Evolutionary conservation across 2,888 invertebrate genomes (phyloP).

Genomic region (Diplolepis rosae): DNA sequence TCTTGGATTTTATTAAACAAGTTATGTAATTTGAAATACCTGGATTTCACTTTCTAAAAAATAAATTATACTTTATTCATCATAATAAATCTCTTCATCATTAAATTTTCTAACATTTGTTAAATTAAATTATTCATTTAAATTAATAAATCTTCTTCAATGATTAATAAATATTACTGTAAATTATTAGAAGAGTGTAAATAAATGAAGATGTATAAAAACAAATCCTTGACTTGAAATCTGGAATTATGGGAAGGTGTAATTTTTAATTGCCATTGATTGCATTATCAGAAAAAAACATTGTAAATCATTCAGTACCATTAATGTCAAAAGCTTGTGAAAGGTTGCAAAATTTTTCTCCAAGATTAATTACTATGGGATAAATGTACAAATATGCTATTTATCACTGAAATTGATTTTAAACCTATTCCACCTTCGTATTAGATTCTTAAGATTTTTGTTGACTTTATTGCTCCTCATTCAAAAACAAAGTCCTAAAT

Average conservation of each 20-base stretch:
- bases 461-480: background rate
- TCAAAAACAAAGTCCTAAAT: background rate
- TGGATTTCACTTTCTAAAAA: conserved; percentile 14
- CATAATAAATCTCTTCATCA: too few species aligned
- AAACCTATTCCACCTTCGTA: background rate
- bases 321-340: background rate
- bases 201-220: too few species aligned
- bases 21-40: background rate
- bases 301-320: background rate
- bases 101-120: too few species aligned
- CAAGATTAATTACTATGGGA: background rate
- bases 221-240: too few species aligned
- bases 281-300: background rate
- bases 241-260: too few species aligned
- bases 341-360: background rate
- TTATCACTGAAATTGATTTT: background rate
- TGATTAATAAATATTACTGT: too few species aligned
- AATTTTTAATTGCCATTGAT: too few species aligned
- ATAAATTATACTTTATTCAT: background rate
- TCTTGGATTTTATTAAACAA: conserved; percentile 7
- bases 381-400: background rate
- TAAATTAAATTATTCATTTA: too few species aligned
- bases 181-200: too few species aligned
- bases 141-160: too few species aligned
- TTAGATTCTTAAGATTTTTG: background rate